phyloP scores from a whole-genome alignment of 1,140 invertebrate species.

The Maniola jurtina region DNA sequence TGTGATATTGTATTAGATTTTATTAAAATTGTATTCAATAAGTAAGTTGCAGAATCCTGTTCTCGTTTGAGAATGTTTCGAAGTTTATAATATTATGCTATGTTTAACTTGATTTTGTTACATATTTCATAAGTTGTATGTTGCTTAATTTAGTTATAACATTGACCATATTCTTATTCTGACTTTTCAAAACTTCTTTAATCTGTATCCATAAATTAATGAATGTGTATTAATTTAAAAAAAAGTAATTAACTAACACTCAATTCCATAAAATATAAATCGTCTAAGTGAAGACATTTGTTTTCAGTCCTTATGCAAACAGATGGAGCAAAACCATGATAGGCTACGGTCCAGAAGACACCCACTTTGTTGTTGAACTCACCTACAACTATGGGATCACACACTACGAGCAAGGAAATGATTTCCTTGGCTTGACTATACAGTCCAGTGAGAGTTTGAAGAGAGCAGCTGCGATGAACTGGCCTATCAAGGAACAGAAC shows the following conservation, averaged over 20 bases:
- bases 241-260: neutral
- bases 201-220: no score
- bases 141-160: no score
- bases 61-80: no score
- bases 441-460: slow-evolving; percentile 87
- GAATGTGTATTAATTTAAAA: no score
- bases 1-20: neutral
- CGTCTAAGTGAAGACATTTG: neutral
- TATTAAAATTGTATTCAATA: neutral
- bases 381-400: slow-evolving; percentile 98
- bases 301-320: slow-evolving; percentile 93
- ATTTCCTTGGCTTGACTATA: slow-evolving; percentile 93
- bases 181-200: no score
- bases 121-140: no score
- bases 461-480: slow-evolving; percentile 83
- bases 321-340: slow-evolving; percentile 99
- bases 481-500: slow-evolving; percentile 83
- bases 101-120: no score
- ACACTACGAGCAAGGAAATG: slow-evolving; percentile 91
- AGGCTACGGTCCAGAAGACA: slow-evolving; percentile 97
- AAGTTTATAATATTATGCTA: no score
- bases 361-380: slow-evolving; percentile 97
- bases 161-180: no score
- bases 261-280: neutral
- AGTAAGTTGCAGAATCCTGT: no score